Percentiles rank a stretch among this genome's conserved stretches.
These are phyloP conservation scores for Neodiprion lecontei DNA, from an alignment of 1,140 invertebrate species.

Conservation along the genomic window DNA sequence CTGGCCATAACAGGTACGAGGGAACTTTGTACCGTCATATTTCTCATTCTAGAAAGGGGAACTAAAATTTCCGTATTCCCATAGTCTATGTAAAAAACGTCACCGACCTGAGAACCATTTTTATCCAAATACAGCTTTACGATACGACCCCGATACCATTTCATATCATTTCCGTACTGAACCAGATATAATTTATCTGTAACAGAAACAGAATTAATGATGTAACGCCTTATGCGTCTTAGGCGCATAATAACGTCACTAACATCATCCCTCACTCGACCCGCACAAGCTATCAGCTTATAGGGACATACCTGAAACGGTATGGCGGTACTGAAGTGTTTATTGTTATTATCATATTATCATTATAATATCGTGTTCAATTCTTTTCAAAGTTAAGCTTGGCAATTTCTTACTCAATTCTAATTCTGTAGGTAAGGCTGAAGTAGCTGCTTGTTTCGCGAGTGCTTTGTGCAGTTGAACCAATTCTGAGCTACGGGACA, in stretches of 20 bases:
- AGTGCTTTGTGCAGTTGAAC: constrained; percentile 58
- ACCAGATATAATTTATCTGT: constrained; percentile 59
- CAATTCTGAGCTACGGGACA: constrained; percentile 60
- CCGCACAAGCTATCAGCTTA: too few species aligned
- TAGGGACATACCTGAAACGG: too few species aligned
- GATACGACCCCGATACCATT: constrained; percentile 46
- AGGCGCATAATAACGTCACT: too few species aligned
- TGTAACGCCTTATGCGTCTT: too few species aligned
- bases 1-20: constrained; percentile 48
- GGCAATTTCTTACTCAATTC: constrained; percentile 35
- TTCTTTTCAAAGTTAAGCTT: too few species aligned
- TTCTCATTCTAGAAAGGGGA: constrained; percentile 30
- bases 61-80: constrained; percentile 36
- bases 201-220: constrained; percentile 20
- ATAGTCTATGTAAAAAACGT: constrained; percentile 43
- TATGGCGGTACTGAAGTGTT: too few species aligned
- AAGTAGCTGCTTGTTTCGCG: constrained; percentile 42
- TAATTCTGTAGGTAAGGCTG: constrained; percentile 39
- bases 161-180: constrained; percentile 33
- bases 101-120: constrained; percentile 19
- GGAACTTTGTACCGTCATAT: constrained; percentile 38
- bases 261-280: too few species aligned
- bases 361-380: too few species aligned
- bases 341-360: too few species aligned
- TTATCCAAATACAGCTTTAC: not conserved